Evolutionary conservation across 2,797 vertebrate species (phyloP).

Genomic region (Oreochromis grahami): DNA sequence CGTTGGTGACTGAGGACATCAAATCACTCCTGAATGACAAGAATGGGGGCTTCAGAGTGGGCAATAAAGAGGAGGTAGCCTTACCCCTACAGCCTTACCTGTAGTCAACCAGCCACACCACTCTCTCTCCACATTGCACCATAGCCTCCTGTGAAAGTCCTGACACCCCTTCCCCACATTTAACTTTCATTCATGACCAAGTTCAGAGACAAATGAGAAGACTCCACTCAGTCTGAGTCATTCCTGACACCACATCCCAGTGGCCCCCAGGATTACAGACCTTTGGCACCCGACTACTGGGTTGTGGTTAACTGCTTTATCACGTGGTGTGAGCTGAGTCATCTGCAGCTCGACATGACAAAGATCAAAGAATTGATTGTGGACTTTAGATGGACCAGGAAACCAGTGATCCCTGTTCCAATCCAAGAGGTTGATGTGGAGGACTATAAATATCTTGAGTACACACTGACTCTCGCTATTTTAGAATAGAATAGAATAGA

Average conservation of each 20-base stretch:
- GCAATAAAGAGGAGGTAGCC: background rate
- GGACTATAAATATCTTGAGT: background rate
- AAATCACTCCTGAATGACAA: background rate
- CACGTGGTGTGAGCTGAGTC: fast-evolving
- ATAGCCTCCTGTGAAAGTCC: background rate
- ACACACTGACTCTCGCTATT: background rate
- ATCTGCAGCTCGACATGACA: background rate
- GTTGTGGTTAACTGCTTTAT: background rate
- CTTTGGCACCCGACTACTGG: background rate
- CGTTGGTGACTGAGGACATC: background rate
- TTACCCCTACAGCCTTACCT: background rate
- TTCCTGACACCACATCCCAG: background rate
- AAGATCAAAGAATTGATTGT: background rate
- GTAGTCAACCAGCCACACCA: background rate
- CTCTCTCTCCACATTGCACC: background rate
- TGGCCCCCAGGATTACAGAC: background rate
- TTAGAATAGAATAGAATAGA: background rate
- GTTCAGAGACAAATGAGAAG: background rate
- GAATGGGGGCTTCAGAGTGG: background rate
- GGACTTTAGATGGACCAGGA: background rate
- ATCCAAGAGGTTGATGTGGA: background rate
- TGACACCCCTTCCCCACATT: background rate
- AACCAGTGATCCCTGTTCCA: background rate
- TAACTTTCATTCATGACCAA: background rate
- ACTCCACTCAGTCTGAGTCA: background rate